These are phyloP conservation scores for Conomelus anceps DNA, from an alignment of 2,888 invertebrate genomes.

Conservation along the genomic window DNA sequence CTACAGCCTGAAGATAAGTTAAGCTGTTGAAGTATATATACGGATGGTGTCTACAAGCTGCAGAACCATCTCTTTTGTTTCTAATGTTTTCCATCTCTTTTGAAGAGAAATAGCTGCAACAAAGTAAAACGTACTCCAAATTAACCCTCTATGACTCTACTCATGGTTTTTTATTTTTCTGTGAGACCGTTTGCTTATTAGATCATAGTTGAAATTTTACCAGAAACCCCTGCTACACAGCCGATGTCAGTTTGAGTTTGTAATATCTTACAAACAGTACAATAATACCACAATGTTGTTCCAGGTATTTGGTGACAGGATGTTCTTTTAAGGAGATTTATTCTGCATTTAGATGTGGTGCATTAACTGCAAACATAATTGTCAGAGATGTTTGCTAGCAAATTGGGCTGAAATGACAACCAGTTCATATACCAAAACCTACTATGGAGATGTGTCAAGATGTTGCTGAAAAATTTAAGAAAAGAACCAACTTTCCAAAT, in stretches of 20 bases:
- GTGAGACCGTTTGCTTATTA: no score
- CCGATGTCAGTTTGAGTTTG: no score
- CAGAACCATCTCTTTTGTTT: background rate
- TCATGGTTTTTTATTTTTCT: no score
- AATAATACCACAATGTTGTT: background rate
- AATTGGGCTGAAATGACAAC: background rate
- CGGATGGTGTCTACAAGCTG: background rate
- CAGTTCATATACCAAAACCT: no score
- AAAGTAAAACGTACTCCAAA: background rate
- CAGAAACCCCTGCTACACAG: no score
- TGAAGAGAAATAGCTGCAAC: background rate
- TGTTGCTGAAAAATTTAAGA: background rate
- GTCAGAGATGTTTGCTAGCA: background rate
- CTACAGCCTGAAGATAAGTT: background rate
- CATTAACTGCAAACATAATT: background rate
- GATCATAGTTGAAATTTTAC: no score
- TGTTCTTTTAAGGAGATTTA: background rate
- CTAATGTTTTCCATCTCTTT: background rate
- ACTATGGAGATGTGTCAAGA: background rate
- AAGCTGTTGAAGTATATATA: background rate
- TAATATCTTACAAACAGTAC: background rate
- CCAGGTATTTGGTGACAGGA: conserved; percentile 8
- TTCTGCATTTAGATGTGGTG: background rate
- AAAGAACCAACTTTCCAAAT: conserved; percentile 10
- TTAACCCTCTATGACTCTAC: background rate